Evolutionary conservation across 1,140 invertebrate species (phyloP).

Genomic region (Pogonus chalceus): DNA sequence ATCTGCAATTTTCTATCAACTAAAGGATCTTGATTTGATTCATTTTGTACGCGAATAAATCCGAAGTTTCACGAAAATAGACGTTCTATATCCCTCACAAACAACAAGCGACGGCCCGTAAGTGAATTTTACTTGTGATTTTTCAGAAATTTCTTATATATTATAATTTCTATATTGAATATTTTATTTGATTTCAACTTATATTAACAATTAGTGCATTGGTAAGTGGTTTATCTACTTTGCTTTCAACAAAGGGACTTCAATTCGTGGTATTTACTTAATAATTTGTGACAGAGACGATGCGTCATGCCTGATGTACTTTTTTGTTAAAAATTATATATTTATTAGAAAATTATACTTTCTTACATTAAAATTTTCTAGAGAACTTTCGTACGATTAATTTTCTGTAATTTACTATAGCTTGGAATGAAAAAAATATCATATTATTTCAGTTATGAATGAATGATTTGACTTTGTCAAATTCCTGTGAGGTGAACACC

Average conservation of each 20-base stretch:
- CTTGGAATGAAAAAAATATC: too few species aligned
- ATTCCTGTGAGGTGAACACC: too few species aligned
- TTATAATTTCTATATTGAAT: not conserved
- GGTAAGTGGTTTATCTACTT: not conserved
- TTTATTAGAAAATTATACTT: too few species aligned
- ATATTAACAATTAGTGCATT: not conserved
- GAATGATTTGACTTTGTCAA: too few species aligned
- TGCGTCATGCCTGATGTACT: slow-evolving; percentile 6
- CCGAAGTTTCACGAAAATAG: not conserved
- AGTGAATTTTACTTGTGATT: slow-evolving; percentile 6
- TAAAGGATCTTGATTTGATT: not conserved
- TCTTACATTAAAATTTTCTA: too few species aligned
- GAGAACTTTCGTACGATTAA: too few species aligned
- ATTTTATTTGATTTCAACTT: not conserved
- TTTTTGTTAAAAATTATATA: not conserved
- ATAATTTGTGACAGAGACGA: not conserved
- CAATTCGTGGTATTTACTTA: not conserved
- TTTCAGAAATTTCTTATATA: not conserved
- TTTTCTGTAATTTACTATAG: too few species aligned
- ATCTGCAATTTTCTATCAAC: too few species aligned
- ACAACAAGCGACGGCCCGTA: slow-evolving; percentile 4
- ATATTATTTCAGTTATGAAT: too few species aligned
- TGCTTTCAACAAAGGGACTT: not conserved
- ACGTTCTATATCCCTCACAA: not conserved
- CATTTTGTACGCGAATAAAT: not conserved